These are phyloP conservation scores for Agrilus cyanescens DNA, from an alignment of 2,888 invertebrate species.

Conservation along the genomic window DNA sequence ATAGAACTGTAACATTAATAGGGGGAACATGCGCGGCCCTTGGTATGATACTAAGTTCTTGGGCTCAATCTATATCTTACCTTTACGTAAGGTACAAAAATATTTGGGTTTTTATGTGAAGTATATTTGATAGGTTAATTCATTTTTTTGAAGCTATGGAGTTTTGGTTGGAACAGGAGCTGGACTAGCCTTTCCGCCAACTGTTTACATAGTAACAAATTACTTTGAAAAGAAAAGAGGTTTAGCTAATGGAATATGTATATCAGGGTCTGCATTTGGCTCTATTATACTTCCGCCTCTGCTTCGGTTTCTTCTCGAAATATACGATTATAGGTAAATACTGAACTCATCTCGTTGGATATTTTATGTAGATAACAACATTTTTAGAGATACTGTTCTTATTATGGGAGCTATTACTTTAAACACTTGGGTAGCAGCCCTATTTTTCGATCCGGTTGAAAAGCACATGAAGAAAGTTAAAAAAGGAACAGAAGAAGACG, in stretches of 20 bases:
- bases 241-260: conserved; percentile 77
- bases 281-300: conserved; percentile 76
- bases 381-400: conserved; percentile 61
- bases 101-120: background rate
- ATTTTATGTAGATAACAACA: conserved; percentile 12
- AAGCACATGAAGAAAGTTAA: conserved; percentile 62
- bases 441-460: conserved; percentile 75
- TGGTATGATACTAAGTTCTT: conserved; percentile 75
- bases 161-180: conserved; percentile 73
- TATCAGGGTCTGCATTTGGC: conserved; percentile 78
- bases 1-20: conserved; percentile 68
- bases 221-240: conserved; percentile 71
- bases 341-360: conserved; percentile 5
- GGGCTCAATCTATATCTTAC: conserved; percentile 66
- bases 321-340: conserved; percentile 61
- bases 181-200: conserved; percentile 77
- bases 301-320: conserved; percentile 54
- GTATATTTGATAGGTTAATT: conserved; percentile 2
- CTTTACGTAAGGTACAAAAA: conserved; percentile 59
- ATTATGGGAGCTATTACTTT: conserved; percentile 72
- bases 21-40: conserved; percentile 72
- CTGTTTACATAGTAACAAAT: conserved; percentile 80
- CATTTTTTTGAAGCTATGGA: conserved; percentile 52
- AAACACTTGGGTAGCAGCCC: conserved; percentile 73
- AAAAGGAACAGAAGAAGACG: conserved; percentile 26